A percentile compares a stretch with the other conserved stretches of the same genome.
phyloP scores from a whole-genome alignment of 2,797 vertebrate genomes.

The Oreochromis mossambicus region DNA sequence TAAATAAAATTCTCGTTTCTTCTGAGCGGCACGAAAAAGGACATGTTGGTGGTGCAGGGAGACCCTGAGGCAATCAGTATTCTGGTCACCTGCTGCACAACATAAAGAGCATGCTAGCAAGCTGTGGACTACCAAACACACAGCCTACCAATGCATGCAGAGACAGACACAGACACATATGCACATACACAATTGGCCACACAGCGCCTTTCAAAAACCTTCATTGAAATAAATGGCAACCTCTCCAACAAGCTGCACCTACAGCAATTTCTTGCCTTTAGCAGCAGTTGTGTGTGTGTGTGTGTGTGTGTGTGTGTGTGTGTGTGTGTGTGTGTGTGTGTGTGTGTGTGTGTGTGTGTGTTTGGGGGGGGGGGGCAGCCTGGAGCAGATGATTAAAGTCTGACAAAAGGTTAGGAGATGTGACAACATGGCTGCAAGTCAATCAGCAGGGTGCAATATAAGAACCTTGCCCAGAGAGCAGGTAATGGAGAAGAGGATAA shows the following conservation, averaged over 20 bases:
- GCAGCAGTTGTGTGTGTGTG: neutral
- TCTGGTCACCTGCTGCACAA: slow-evolving; percentile 66
- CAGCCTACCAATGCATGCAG: slow-evolving; percentile 16
- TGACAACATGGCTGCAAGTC: slow-evolving; percentile 68
- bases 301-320: fast-evolving
- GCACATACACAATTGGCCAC: neutral
- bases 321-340: neutral
- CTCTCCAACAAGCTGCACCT: slow-evolving; percentile 58
- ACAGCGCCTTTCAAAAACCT: slow-evolving; percentile 40
- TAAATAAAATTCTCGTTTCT: neutral
- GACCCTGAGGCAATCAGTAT: slow-evolving; percentile 64
- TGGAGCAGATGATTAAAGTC: slow-evolving; percentile 70
- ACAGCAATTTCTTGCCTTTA: slow-evolving; percentile 50
- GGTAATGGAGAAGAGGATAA: slow-evolving; percentile 44
- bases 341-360: neutral
- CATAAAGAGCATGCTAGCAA: slow-evolving; percentile 52
- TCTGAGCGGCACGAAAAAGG: neutral
- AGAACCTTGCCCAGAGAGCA: slow-evolving; percentile 54
- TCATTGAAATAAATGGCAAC: slow-evolving; percentile 70
- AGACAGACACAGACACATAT: neutral
- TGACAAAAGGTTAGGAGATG: slow-evolving; percentile 63
- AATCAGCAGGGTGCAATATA: slow-evolving; percentile 73
- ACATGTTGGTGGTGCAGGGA: slow-evolving; percentile 22
- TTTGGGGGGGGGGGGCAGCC: neutral
- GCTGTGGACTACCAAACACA: slow-evolving; percentile 44